Evolutionary conservation across 2,113 vertebrate species (phyloP), one percentile per base, ranked within the genome.

Genomic region (Neogale vison): DNA sequence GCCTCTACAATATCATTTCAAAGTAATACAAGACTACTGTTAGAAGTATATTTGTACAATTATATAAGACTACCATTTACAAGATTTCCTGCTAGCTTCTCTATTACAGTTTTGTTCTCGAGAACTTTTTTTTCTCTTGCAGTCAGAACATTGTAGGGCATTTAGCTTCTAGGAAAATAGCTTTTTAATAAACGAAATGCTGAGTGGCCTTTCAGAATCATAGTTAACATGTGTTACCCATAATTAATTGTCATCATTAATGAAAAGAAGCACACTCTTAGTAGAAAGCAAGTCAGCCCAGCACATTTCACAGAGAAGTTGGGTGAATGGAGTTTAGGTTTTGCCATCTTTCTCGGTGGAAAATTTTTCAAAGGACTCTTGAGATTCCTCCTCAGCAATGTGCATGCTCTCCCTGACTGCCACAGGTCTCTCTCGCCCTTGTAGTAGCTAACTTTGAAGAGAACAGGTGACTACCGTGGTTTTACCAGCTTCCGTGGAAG

Each of bases 211-310:
- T 94, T 98, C n/a, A 65, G 36, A 85, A 55, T 90, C 26, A 47
- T 83, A 36, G 69, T 96, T 93, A 96, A 95, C 90, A 96, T 96
- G 87, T 96, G 90, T 94, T 96, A 90, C 39, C 29, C 23, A 36
- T 88, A 57, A 92, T 94, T 95, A 96, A 95, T 92, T 95, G 80
- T 95, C 88, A 79, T 59, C 67, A 21, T 90, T 87, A 89, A 94
- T 88, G 77, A 96, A 90, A 89, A 90, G 39, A 45, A 90, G 39
- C 42, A 29, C 52, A 63, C 10, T 21, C 14, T 95, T 81, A 87
- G 67, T n/a, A 45, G 29, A 39, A 50, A 24, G 7, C 50, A 57
- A 92, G 42, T 87, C 42, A 39, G 17, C 50, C 17, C 45, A n/a
- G 34, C 26, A 7, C 31, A 42, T 71, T 71, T 76, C 45, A 34